Base-by-base conservation (phyloP, 2,888 invertebrate genomes). In the Coenonympha glycerion region DNA sequence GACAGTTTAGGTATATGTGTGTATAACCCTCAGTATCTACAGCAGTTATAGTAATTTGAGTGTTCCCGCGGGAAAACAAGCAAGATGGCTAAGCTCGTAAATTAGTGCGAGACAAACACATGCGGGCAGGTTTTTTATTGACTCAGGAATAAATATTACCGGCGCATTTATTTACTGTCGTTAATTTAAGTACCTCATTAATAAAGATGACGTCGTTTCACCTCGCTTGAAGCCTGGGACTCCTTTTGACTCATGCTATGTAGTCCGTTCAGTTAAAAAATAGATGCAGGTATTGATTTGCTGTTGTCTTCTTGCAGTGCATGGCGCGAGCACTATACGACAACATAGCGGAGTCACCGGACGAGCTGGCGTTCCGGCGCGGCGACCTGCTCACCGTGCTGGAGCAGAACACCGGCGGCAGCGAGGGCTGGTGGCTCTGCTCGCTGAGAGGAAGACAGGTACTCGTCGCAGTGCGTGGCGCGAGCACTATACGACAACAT, bases 361-460 rank as follows among this genome's bases (percentile, higher is more conserved):
- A 97, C 86, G 98, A 98, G 88, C 89, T 98, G 76, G 93, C 95
- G 53, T 98, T 98, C 88, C 91, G 94, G 57, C 94, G 95, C 72
- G 97, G 96, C 54, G 98, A 98, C 82, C 90, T 96, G 60, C 90
- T 98, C 61, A 94, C 94, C 24, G 96, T 98, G 55, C 89, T 98
- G 68, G 96, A 97, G 84, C 95, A 96, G 87, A 95, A 96, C 78
- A 93, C 95, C 16, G 93, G 93, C 39, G 96, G 96, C 65, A 91
- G 96, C 69, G 93, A 95, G 76, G 98, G 98, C 71, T 98, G 98
- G 98, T 98, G 98, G 98, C 89, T 98, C 58, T 98, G 98, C 81
- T 91, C 94, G n/a, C 87, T 97, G 33, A 88, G 95, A 66, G 97
- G 97, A 47, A 89, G 95, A 88, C 24, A n/a, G n/a, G n/a, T n/a